Base-by-base conservation (phyloP, 2,888 invertebrate species). In the Caenorhabditis sp. region DNA sequence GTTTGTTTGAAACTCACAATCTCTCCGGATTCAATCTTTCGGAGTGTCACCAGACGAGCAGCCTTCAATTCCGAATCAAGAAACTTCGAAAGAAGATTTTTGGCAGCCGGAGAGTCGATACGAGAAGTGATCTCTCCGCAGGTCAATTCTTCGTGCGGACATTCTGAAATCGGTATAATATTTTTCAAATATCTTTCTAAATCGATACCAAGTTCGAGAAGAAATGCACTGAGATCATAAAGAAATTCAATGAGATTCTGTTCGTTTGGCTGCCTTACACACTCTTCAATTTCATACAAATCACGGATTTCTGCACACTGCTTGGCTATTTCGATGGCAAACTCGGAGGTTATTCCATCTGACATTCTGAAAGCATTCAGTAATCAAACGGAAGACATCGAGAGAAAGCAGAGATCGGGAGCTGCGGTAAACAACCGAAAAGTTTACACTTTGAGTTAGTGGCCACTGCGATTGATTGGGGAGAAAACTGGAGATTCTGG, bases 211-310 rank as follows among this genome's bases (percentile, higher is more conserved):
- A 84, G 37, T 43, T 84, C 81, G 4, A 80, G 61, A 9, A 84
- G 66, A 59, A 82, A 81, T 13, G 82, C 80, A 56, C 81, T 81
- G 26, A 83, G 73, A 63, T 83, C 82, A 52, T 77, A 82, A 17
- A 81, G 76, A 70, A 83, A 82, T 20, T 80, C 73, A 9, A 58
- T 41, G 8, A 80, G 30, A 41, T 79, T 76, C 13, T 75, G 58
- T 3, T 72, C 61, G n/a, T 58, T 45, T 9, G 61, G 55, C 50
- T 70, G 53, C 11, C 61, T 27, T 2, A 82, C 78, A 17, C 15
- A 45, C 30, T 82, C 82, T 17, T 77, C 80, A 27, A 82, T 63
- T 22, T 55, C 71, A 39, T 77, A 80, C 15, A 80, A 65, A 22
- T 45, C 55, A 17, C 75, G 53, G 30, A 81, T 76, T 65, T 81